Conservation (phyloP, 2,888 invertebrate genomes). For the Zele albiditarsus region DNA sequence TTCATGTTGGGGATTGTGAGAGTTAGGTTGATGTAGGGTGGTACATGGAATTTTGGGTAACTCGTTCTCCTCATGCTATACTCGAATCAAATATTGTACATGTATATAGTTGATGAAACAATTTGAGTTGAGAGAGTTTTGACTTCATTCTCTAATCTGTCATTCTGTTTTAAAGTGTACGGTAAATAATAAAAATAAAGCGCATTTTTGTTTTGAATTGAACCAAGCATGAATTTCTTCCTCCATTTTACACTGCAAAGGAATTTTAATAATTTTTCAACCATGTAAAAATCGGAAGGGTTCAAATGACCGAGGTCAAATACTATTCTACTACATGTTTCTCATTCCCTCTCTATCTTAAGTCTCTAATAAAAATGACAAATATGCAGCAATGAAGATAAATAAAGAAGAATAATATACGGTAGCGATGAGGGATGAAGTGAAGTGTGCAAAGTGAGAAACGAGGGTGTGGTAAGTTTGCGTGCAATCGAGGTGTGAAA, state of each 20-base stretch:
- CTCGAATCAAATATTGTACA: background rate
- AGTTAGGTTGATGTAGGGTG: conserved; percentile 18
- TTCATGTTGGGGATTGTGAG: background rate
- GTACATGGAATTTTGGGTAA: conserved; percentile 30
- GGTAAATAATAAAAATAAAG: no score
- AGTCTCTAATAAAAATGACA: background rate
- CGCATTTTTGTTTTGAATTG: no score
- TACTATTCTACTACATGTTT: background rate
- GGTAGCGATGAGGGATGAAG: background rate
- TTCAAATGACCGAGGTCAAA: no score
- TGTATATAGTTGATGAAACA: background rate
- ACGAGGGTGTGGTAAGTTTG: background rate
- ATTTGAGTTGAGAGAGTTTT: background rate
- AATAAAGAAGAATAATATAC: background rate
- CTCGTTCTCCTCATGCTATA: conserved; percentile 15
- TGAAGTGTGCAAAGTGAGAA: conserved; percentile 11
- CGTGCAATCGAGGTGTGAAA: background rate
- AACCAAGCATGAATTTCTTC: no score
- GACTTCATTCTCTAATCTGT: background rate
- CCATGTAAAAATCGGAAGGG: no score
- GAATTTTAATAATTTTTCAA: no score
- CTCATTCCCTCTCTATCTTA: background rate
- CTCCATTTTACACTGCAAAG: no score
- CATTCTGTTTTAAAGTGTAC: no score
- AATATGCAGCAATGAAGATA: background rate